Conservation (phyloP, 2,888 invertebrate species). For the Drosophila yooni region DNA sequence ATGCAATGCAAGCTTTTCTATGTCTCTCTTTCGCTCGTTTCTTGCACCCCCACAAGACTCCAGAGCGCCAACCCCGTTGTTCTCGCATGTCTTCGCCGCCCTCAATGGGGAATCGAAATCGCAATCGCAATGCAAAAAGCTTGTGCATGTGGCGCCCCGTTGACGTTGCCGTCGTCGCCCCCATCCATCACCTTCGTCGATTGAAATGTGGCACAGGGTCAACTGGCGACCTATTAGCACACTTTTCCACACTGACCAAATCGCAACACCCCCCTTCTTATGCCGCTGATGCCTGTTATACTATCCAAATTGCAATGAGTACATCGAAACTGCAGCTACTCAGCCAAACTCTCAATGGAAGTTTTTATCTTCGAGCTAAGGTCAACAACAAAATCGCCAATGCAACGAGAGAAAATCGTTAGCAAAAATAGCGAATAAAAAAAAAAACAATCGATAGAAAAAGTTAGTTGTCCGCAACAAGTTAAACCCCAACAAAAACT, state of each 20-base stretch:
- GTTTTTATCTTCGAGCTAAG: slow-evolving; percentile 37
- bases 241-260: slow-evolving; percentile 70
- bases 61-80: slow-evolving; percentile 1
- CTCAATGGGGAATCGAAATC: slow-evolving; percentile 20
- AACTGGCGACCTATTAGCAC: slow-evolving; percentile 84
- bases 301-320: slow-evolving; percentile 1
- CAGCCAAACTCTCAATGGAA: slow-evolving; percentile 73
- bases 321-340: slow-evolving; percentile 42
- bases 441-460: background rate
- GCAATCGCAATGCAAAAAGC: slow-evolving; percentile 60
- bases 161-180: slow-evolving; percentile 14
- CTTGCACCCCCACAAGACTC: slow-evolving; percentile 1
- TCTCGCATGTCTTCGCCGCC: slow-evolving; percentile 17
- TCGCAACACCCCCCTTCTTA: background rate
- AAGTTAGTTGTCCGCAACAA: background rate
- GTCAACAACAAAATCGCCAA: slow-evolving; percentile 1
- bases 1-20: slow-evolving; percentile 28
- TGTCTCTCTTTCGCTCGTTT: background rate
- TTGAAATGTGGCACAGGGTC: slow-evolving; percentile 83
- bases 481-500: background rate
- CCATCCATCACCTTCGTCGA: slow-evolving; percentile 36
- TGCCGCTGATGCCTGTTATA: background rate
- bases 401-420: background rate
- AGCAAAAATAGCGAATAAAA: background rate
- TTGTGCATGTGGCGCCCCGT: slow-evolving; percentile 57